phyloP scores from a whole-genome alignment of 2,888 invertebrate species.

The Eueremaeus valkanovi region DNA sequence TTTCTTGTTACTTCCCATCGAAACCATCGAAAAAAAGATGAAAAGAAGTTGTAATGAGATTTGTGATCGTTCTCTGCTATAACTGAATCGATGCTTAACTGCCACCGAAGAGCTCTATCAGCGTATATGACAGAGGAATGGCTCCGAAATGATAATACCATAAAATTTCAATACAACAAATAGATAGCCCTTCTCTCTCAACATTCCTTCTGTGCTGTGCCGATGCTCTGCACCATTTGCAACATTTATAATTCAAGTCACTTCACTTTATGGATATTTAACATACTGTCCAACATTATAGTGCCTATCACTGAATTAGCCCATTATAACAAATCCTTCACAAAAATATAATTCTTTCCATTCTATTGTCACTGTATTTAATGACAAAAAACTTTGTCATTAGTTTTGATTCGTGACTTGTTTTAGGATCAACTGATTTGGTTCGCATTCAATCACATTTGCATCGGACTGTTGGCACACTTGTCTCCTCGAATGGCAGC shows the following conservation, averaged over 20 bases:
- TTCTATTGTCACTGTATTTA: too few relatives aligned
- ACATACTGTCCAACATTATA: slow-evolving; percentile 29
- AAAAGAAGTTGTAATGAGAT: slow-evolving; percentile 28
- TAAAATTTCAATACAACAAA: slow-evolving; percentile 28
- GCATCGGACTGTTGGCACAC: neutral
- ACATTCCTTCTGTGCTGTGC: neutral
- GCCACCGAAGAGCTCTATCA: neutral
- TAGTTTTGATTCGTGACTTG: slow-evolving; percentile 19
- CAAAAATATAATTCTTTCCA: neutral
- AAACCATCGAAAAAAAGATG: too few relatives aligned
- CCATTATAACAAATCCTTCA: neutral
- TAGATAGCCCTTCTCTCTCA: neutral
- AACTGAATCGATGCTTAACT: neutral
- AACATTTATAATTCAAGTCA: neutral
- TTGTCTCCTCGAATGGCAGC: too few relatives aligned
- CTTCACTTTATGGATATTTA: slow-evolving; percentile 12
- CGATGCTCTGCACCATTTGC: neutral
- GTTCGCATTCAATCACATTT: neutral
- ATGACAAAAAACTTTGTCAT: slow-evolving; percentile 14
- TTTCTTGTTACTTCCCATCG: neutral
- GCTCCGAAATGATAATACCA: slow-evolving; percentile 20
- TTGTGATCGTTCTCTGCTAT: neutral
- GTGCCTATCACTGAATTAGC: slow-evolving; percentile 1
- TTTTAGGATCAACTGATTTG: slow-evolving; percentile 25
- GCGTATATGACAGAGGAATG: too few relatives aligned